phyloP scores from a whole-genome alignment of 2,797 vertebrate species.

The Eulemur coronatus region DNA sequence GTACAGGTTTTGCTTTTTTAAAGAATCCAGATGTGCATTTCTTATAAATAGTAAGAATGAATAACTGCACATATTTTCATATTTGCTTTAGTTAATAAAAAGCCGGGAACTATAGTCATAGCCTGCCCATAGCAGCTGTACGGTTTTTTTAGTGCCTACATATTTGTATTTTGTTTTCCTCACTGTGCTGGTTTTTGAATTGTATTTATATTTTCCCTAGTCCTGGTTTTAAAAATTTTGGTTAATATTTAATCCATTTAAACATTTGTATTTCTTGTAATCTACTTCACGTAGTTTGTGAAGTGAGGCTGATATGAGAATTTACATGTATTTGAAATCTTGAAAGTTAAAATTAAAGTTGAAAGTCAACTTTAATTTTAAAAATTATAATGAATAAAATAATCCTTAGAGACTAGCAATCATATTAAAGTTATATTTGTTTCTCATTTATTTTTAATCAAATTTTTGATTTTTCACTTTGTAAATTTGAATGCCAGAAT shows the following conservation, averaged over 20 bases:
- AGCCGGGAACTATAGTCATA: neutral
- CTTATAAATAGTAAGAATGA: neutral
- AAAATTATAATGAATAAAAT: conserved; percentile 7
- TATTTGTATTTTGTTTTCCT: conserved; percentile 10
- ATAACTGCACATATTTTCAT: neutral
- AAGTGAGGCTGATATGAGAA: conserved; percentile 22
- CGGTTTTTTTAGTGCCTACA: neutral
- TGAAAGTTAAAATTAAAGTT: neutral
- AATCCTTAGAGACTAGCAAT: neutral
- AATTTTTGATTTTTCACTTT: neutral
- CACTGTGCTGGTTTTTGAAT: neutral
- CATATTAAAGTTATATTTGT: neutral
- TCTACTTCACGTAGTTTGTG: neutral
- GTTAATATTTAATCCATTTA: neutral
- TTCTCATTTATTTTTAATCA: neutral
- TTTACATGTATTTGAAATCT: neutral
- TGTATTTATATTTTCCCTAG: conserved; percentile 15
- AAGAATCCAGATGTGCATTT: neutral
- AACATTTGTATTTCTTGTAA: neutral
- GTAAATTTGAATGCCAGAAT: neutral
- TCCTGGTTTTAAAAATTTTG: neutral
- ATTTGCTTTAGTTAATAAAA: neutral
- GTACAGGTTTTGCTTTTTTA: neutral
- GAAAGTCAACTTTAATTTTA: conserved; percentile 11
- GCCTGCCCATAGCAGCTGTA: neutral